phyloP scores from a whole-genome alignment of 2,888 invertebrate species.

The Cosmorhoe ocellata region DNA sequence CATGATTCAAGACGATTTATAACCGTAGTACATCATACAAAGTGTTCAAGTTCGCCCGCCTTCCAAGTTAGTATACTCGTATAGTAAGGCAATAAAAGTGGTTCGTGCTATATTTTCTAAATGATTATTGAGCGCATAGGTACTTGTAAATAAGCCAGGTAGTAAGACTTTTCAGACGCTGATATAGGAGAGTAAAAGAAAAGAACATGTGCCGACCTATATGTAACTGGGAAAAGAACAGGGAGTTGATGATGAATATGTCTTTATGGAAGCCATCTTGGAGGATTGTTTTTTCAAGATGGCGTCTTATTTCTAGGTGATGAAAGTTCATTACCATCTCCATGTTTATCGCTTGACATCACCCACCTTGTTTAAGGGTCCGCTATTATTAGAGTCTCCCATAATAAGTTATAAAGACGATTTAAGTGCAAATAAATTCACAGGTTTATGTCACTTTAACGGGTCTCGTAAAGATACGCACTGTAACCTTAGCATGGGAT shows the following conservation, averaged over 20 bases:
- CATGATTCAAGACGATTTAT: constrained; percentile 31
- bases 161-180: no score
- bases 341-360: constrained; percentile 17
- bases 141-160: no score
- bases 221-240: no score
- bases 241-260: no score
- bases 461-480: constrained; percentile 22
- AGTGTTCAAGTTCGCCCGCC: constrained; percentile 26
- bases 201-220: no score
- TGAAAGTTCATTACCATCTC: constrained; percentile 9
- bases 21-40: constrained; percentile 29
- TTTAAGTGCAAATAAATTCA: constrained; percentile 31
- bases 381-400: constrained; percentile 7
- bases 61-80: constrained; percentile 7
- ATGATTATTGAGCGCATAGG: no score
- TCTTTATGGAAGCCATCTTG: no score
- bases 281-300: no score
- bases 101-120: neutral
- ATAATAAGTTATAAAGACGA: constrained; percentile 29
- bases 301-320: neutral
- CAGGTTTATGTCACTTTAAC: constrained; percentile 25
- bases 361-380: constrained; percentile 4
- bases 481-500: neutral
- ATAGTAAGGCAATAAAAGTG: constrained; percentile 1
- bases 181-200: no score